Evolutionary conservation across 2,797 vertebrate genomes (phyloP).

Genomic region (Sebastes cheni): DNA sequence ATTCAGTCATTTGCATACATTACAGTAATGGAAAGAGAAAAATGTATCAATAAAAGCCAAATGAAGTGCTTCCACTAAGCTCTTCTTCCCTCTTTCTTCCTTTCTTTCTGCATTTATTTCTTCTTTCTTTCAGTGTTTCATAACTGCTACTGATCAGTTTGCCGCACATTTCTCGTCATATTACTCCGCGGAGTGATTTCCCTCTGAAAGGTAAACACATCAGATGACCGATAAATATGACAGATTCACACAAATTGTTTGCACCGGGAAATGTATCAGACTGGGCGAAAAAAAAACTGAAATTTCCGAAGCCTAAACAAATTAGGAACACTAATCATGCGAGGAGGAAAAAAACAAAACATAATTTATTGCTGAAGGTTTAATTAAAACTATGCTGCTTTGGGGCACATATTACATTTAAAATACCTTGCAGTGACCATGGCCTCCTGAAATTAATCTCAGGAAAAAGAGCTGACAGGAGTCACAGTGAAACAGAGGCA

Average conservation of each 20-base stretch:
- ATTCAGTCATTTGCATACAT: constrained; percentile 84
- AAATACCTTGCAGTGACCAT: constrained; percentile 55
- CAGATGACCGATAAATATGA: not conserved
- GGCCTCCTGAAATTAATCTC: constrained; percentile 57
- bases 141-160: constrained; percentile 7
- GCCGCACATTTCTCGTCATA: not conserved
- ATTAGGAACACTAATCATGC: constrained; percentile 39
- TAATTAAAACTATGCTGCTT: constrained; percentile 56
- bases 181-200: not conserved
- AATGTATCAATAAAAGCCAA: constrained; percentile 78
- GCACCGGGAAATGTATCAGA: not conserved
- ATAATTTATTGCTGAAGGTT: constrained; percentile 48
- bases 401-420: constrained; percentile 44
- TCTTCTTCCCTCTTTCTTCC: constrained; percentile 21
- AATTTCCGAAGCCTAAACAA: constrained; percentile 21
- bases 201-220: constrained; percentile 5
- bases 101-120: not conserved
- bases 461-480: constrained; percentile 41
- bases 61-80: constrained; percentile 65
- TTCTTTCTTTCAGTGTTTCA: constrained; percentile 5
- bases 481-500: constrained; percentile 33
- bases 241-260: not conserved
- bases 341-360: constrained; percentile 5
- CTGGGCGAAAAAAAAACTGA: not conserved
- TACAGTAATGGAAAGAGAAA: constrained; percentile 80